These are phyloP conservation scores for Drosophila oshimai DNA, from an alignment of 1,140 invertebrate species.

Conservation along the genomic window DNA sequence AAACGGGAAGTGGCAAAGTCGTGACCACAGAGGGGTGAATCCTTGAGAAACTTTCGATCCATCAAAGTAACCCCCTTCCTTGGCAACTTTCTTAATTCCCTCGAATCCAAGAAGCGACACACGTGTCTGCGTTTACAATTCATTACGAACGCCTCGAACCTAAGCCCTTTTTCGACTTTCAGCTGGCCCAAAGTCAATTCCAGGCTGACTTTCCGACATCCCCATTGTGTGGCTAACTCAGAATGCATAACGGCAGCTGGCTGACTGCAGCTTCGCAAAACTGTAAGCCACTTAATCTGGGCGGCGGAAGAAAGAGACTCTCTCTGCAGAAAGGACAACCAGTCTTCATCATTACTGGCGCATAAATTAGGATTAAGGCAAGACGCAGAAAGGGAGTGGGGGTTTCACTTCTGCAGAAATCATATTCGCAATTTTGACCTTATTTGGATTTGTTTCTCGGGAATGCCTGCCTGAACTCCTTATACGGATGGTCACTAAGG, in stretches of 20 bases:
- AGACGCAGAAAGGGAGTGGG: neutral
- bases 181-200: constrained; percentile 61
- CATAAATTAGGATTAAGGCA: constrained; percentile 77
- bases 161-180: constrained; percentile 43
- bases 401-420: constrained; percentile 58
- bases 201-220: constrained; percentile 11
- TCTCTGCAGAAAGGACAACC: constrained; percentile 21
- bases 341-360: constrained; percentile 74
- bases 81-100: constrained; percentile 16
- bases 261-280: constrained; percentile 42
- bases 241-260: constrained; percentile 67
- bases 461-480: constrained; percentile 31
- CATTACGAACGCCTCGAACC: constrained; percentile 60
- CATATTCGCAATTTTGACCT: constrained; percentile 74
- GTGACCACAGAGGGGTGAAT: constrained; percentile 16
- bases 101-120: constrained; percentile 17
- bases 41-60: constrained; percentile 29
- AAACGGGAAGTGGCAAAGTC: constrained; percentile 5
- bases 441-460: constrained; percentile 52
- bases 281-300: constrained; percentile 72
- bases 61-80: constrained; percentile 18
- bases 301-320: constrained; percentile 38
- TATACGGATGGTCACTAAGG: constrained; percentile 53
- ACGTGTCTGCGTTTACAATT: constrained; percentile 77
- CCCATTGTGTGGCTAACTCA: constrained; percentile 31